Base-by-base conservation (phyloP, 1,140 invertebrate species). In the Artemia franciscana region DNA sequence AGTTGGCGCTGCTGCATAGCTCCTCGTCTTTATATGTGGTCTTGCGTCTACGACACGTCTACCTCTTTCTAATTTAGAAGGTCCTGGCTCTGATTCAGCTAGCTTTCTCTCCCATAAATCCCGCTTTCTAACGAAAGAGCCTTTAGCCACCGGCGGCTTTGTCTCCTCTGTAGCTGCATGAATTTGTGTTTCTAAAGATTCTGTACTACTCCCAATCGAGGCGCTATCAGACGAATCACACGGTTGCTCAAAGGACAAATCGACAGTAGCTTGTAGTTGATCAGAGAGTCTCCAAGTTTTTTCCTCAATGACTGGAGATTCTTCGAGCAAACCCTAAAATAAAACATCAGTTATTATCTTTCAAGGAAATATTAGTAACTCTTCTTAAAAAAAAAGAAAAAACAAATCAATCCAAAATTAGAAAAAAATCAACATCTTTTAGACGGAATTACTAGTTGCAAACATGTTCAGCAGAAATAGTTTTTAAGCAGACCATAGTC, bases 71-170 rank as follows among this genome's bases (percentile, higher is more conserved):
- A 12, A 61, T 39, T n/a, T 57, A 58, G 61, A 23, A 58, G 21
- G 25, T 65, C 67, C 5, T 72, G 67, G 9, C 72, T 73, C 26
- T 76, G 61, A n/a, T 74, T 73, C 0, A 73, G 73, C 61, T 80
- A 78, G 2, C 24, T 80, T 69, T 64, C 77, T 73, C 63, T 81
- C 80, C 80, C 80, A 82, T 0, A 80, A 68, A 61, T 81, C 80
- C 5, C 79, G 73, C 64, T 80, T 81, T 18, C 74, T 70, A 70
- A 73, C 23, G 70, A 77, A 68, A 71, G 12, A 70, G 69, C 59
- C 68, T 66, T 64, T 64, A 26, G 24, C 59, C 67, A 67, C 5
- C 66, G 65, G 1, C 24, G 57, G 18, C 57, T 5, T 0, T 68
- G 66, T 2, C 68, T 66, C 0, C 2, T 51, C 39, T 3, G 21